These are phyloP conservation scores for Eucera pruinosa DNA, from an alignment of 2,888 invertebrate species.

Conservation along the genomic window DNA sequence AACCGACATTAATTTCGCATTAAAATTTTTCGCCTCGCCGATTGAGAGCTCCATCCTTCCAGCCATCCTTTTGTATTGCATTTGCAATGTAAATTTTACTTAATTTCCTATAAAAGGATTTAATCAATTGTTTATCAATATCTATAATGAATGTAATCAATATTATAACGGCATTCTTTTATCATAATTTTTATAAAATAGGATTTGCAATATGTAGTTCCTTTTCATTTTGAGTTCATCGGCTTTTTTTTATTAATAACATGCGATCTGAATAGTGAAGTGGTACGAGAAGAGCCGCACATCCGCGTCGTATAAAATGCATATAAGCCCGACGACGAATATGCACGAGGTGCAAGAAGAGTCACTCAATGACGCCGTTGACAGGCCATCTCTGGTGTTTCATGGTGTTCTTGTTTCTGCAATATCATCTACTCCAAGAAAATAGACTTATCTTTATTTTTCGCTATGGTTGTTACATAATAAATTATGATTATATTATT, in stretches of 20 bases:
- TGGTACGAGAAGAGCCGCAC: slow-evolving; percentile 47
- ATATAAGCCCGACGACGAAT: slow-evolving; percentile 66
- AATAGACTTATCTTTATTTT: neutral
- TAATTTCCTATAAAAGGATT: no score
- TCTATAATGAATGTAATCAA: no score
- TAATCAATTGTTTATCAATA: no score
- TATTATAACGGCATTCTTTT: neutral
- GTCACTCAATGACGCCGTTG: slow-evolving; percentile 80
- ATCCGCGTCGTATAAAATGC: slow-evolving; percentile 65
- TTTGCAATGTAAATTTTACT: neutral
- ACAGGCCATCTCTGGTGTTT: slow-evolving; percentile 72
- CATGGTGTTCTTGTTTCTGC: slow-evolving; percentile 49
- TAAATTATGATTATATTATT: neutral
- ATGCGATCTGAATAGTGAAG: slow-evolving; percentile 26
- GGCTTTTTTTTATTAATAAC: slow-evolving; percentile 23
- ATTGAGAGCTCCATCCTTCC: neutral
- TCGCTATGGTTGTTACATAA: neutral
- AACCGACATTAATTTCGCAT: slow-evolving; percentile 66
- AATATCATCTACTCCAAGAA: slow-evolving; percentile 30
- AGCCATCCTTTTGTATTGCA: neutral
- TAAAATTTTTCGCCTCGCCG: slow-evolving; percentile 40
- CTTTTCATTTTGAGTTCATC: no score
- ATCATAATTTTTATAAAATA: neutral
- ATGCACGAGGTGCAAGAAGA: slow-evolving; percentile 78
- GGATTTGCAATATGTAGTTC: neutral